A percentile compares a stretch with the other conserved stretches of the same genome.
These are phyloP conservation scores for Pollenia labialis DNA, from an alignment of 2,888 invertebrate species.

Conservation along the genomic window DNA sequence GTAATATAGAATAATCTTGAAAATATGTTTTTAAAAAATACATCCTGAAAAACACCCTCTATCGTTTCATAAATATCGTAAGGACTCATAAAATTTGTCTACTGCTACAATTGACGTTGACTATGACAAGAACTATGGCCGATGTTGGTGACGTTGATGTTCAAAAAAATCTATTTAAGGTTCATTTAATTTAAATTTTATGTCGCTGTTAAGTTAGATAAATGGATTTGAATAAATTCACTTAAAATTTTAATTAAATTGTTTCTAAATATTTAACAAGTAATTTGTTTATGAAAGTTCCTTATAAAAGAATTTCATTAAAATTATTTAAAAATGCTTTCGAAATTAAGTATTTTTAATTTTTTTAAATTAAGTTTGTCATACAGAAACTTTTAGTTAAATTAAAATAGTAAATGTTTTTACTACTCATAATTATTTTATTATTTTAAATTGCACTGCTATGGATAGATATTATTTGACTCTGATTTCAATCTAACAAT, in stretches of 20 bases:
- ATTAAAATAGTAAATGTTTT: no score
- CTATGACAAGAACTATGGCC: conserved; percentile 1
- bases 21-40: background rate
- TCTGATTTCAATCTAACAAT: no score
- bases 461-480: no score
- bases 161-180: conserved; percentile 65
- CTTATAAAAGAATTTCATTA: no score
- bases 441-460: no score
- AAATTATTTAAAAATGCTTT: no score
- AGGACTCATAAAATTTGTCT: conserved; percentile 7
- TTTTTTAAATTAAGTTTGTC: no score
- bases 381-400: no score
- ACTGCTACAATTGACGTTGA: conserved; percentile 46
- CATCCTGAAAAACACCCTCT: conserved; percentile 18
- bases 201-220: conserved; percentile 57
- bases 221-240: conserved; percentile 58
- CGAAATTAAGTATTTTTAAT: no score
- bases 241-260: conserved; percentile 53
- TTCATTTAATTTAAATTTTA: conserved; percentile 70
- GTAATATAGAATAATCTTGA: no score
- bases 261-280: conserved; percentile 1
- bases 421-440: no score
- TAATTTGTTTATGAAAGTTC: background rate
- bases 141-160: conserved; percentile 19
- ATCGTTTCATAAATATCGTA: conserved; percentile 6